These are phyloP conservation scores for Tachina grossa DNA, from an alignment of 2,888 invertebrate genomes.

Conservation along the genomic window DNA sequence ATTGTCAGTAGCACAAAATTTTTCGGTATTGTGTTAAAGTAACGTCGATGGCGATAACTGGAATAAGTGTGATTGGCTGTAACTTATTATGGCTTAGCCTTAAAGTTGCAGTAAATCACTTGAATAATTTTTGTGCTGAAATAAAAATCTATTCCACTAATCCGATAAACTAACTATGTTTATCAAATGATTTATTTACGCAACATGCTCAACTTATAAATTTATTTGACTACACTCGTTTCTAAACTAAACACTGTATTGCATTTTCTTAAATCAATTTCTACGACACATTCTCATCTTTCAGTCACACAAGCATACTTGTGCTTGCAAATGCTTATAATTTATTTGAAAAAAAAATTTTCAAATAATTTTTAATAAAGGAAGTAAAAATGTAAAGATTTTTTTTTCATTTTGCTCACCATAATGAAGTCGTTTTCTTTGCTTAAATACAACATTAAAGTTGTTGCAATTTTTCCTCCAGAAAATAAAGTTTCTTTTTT, in stretches of 20 bases:
- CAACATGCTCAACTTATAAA: too few species aligned
- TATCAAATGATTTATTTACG: not conserved
- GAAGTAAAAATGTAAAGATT: not conserved
- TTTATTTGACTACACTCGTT: not conserved
- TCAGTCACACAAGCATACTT: not conserved
- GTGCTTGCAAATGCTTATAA: not conserved
- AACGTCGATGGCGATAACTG: too few species aligned
- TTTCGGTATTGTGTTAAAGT: too few species aligned
- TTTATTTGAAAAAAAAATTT: conserved; percentile 19
- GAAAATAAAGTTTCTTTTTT: conserved; percentile 14
- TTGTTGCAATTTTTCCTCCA: conserved; percentile 37
- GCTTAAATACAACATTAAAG: not conserved
- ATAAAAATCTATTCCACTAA: too few species aligned
- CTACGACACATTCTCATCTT: not conserved
- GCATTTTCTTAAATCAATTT: not conserved
- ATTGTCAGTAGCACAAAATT: too few species aligned
- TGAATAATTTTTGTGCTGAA: too few species aligned
- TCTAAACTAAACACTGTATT: conserved; percentile 4
- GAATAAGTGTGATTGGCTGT: too few species aligned
- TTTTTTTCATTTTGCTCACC: conserved; percentile 14
- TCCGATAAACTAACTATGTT: too few species aligned
- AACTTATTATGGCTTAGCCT: too few species aligned
- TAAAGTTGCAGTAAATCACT: too few species aligned
- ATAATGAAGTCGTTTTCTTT: conserved; percentile 26
- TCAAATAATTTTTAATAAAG: not conserved